These are phyloP conservation scores for Papilio polyxenes DNA, from an alignment of 1,140 invertebrate species.

Conservation along the genomic window DNA sequence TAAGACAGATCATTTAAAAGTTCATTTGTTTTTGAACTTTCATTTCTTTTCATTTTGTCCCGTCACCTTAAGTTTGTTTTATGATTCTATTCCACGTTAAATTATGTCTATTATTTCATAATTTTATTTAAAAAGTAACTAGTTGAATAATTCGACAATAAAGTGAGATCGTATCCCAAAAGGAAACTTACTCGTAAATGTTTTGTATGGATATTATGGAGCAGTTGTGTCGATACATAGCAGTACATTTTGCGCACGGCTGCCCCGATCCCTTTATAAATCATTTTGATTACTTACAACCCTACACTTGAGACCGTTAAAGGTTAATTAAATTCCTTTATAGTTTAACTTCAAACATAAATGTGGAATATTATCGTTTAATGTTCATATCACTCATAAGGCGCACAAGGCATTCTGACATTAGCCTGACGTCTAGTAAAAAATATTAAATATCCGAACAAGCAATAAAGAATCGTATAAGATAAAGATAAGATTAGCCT, in stretches of 20 bases:
- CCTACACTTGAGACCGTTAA: background rate
- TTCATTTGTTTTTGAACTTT: background rate
- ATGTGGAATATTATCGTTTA: background rate
- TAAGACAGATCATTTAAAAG: background rate
- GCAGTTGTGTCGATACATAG: background rate
- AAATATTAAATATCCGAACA: background rate
- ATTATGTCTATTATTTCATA: background rate
- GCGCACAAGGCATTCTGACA: background rate
- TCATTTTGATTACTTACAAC: slow-evolving; percentile 4
- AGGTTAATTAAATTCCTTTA: slow-evolving; percentile 15
- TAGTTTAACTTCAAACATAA: background rate
- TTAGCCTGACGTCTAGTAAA: background rate
- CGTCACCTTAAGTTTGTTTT: too few relatives aligned
- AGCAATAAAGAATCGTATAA: background rate
- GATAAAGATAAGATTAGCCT: background rate
- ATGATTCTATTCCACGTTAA: background rate
- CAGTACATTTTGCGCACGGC: too few relatives aligned
- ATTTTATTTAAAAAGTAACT: background rate
- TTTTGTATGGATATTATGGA: background rate
- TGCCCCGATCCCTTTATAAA: background rate
- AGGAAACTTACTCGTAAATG: background rate
- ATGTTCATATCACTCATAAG: background rate
- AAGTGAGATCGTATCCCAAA: background rate
- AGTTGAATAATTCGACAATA: background rate
- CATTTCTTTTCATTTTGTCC: background rate